These are phyloP conservation scores for Stylophora pistillata DNA, from an alignment of 64 coral and sea anemone species.

Conservation along the genomic window DNA sequence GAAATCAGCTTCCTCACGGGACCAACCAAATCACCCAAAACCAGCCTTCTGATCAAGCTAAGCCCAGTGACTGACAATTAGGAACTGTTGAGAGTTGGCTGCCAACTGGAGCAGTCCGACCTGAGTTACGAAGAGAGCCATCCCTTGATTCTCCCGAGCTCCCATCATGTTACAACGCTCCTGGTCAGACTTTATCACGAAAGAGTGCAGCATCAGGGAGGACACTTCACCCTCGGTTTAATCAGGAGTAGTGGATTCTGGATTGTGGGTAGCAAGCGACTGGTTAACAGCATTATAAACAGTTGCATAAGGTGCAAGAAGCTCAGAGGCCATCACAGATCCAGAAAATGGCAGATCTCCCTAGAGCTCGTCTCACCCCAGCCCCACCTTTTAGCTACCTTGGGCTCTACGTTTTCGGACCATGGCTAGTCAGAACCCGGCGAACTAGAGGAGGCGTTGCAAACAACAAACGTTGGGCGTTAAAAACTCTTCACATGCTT, in stretches of 20 bases:
- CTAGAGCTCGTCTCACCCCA: neutral
- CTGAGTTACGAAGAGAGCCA: neutral
- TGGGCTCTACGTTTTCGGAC: slow-evolving; percentile 39
- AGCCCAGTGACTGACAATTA: neutral
- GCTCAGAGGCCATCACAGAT: neutral
- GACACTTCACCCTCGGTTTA: slow-evolving; percentile 4
- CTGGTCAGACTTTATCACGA: neutral
- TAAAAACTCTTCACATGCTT: slow-evolving; percentile 72
- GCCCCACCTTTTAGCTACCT: slow-evolving; percentile 45
- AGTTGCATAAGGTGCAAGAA: slow-evolving; percentile 40
- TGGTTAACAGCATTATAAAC: slow-evolving; percentile 8
- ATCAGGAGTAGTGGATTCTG: slow-evolving; percentile 23
- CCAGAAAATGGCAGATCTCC: slow-evolving; percentile 20
- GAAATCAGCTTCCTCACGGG: neutral
- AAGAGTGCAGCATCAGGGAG: slow-evolving; percentile 5
- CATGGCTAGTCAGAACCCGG: slow-evolving; percentile 13
- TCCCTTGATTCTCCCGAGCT: slow-evolving; percentile 5
- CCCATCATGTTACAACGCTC: neutral
- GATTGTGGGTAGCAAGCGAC: slow-evolving; percentile 23
- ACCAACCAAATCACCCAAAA: neutral
- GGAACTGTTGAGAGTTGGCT: neutral
- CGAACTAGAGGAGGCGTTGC: slow-evolving; percentile 40
- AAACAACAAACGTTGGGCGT: slow-evolving; percentile 45
- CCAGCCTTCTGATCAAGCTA: neutral
- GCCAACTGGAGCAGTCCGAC: neutral